A percentile compares a stretch with the other conserved stretches of the same genome.
phyloP scores from a whole-genome alignment of 2,797 vertebrate species.

The Cetoscarus ocellatus region DNA sequence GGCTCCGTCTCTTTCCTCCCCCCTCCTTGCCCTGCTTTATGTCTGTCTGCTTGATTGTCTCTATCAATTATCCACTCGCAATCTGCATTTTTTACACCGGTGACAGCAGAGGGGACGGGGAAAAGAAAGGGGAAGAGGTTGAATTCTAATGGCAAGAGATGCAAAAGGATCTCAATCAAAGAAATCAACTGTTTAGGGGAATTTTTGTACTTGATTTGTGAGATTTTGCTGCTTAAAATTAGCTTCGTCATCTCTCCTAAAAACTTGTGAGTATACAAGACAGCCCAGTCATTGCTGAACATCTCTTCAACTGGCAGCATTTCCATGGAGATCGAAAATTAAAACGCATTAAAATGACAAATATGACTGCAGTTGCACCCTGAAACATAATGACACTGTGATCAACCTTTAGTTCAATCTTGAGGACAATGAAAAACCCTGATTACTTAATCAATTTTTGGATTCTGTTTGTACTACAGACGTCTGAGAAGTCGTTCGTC shows the following conservation, averaged over 20 bases:
- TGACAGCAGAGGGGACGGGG: conserved; percentile 10
- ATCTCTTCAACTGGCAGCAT: conserved; percentile 20
- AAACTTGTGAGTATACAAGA: background rate
- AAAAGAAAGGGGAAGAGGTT: background rate
- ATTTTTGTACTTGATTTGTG: background rate
- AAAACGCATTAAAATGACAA: background rate
- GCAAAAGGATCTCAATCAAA: background rate
- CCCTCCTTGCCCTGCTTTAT: conserved; percentile 61
- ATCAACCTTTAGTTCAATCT: no score
- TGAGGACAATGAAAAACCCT: no score
- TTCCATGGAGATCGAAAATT: conserved; percentile 1
- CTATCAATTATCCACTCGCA: conserved; percentile 55
- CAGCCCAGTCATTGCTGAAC: conserved; percentile 23
- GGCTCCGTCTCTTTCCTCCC: conserved; percentile 59
- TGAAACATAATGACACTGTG: no score
- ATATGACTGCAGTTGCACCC: no score
- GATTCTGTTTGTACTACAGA: no score
- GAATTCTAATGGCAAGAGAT: background rate
- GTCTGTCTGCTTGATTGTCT: conserved; percentile 69
- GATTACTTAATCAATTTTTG: no score
- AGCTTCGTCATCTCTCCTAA: background rate
- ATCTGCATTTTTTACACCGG: conserved; percentile 1
- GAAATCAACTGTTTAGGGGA: background rate
- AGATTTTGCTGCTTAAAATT: background rate
- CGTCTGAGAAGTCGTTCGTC: no score